Conservation (phyloP, 2,797 vertebrate genomes). For the Lycodopsis pacificus region DNA sequence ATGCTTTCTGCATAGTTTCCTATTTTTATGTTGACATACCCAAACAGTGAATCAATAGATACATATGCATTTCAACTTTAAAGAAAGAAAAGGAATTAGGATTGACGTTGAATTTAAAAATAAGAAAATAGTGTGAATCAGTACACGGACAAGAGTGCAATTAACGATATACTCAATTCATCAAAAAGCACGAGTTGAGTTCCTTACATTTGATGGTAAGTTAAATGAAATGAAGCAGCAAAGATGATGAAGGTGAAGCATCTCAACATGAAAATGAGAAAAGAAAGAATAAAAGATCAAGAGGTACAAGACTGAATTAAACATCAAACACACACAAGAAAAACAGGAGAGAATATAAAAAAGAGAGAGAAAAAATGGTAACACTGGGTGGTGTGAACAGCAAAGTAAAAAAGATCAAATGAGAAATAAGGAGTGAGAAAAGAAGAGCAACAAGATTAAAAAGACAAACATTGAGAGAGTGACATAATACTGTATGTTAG, state of each 20-base stretch:
- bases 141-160: neutral
- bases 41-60: neutral
- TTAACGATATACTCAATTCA: conserved; percentile 10
- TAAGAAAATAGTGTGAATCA: neutral
- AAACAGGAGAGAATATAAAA: conserved; percentile 26
- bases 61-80: conserved; percentile 1
- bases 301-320: conserved; percentile 44
- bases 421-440: conserved; percentile 11
- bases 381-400: conserved; percentile 13
- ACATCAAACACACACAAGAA: conserved; percentile 58
- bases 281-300: conserved; percentile 74
- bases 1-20: conserved; percentile 14
- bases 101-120: neutral
- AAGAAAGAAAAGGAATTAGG: neutral
- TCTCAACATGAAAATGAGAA: conserved; percentile 69
- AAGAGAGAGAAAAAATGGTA: conserved; percentile 13
- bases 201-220: conserved; percentile 71
- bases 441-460: conserved; percentile 6
- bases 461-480: neutral
- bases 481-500: conserved; percentile 12
- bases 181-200: conserved; percentile 9
- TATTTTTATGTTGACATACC: conserved; percentile 16
- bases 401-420: conserved; percentile 41
- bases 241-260: conserved; percentile 56
- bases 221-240: conserved; percentile 58